Base-by-base conservation (phyloP, 1,140 invertebrate species). In the Eupristina koningsbergeri region DNA sequence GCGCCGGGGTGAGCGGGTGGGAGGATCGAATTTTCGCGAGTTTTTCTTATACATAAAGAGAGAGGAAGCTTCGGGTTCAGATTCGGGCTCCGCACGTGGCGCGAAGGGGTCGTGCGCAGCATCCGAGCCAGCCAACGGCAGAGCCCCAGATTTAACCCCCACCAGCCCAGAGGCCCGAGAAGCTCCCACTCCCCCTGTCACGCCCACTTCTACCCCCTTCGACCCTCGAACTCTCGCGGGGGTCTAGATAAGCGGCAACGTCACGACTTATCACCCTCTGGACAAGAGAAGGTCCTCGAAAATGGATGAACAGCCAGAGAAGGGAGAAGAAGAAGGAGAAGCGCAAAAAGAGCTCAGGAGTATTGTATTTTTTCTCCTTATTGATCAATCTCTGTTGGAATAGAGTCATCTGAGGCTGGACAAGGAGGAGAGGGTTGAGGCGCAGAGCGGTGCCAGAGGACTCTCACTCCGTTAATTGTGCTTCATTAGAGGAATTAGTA, bases 201-300 rank as follows among this genome's bases (percentile, higher is more conserved):
- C 90, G 91, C 90, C 89, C 87, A 88, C 89, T 88, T 86, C 86
- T 85, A 86, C 80, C 86, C 85, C 86, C 86, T 29, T 53, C 15
- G n/a, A n/a, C n/a, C 1, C 19, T n/a, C 13, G 22, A 29, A 13
- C 67, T 39, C 39, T 5, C 26, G 26, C 22, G 67, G 7, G 11
- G 19, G 26, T 31, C 29, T 36, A 7, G 61, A 36, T 39, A 2
- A 67, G n/a, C 88, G 86, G 88, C 89, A 88, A 89, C 89, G 90
- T 91, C 90, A 88, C 90, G 90, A 92, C 90, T 92, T 92, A 92
- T 92, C 91, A 90, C 90, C 89, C 91, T 69, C 63, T 69, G 77
- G 61, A 50, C 61, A 26, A 45, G 77, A 63, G 50, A 39, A 78
- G 76, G 19, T 69, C 5, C 29, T 79, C 41, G 61, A 79, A 41